Base-by-base conservation (phyloP, 2,888 invertebrate genomes). In the Tubulanus polymorphus region DNA sequence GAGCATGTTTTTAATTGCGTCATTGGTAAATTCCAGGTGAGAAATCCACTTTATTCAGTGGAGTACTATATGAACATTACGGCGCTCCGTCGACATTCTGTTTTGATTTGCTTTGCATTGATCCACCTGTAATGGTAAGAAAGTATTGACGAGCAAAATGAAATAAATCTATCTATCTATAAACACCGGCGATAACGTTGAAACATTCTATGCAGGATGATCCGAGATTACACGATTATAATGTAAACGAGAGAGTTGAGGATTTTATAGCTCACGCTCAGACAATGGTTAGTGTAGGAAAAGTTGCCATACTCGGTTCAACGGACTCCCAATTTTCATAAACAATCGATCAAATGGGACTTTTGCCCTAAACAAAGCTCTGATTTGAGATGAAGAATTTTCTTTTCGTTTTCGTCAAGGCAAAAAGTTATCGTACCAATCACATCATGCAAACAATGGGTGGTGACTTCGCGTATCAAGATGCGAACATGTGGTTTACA, bases 371-470 rank as follows among this genome's bases (percentile, higher is more conserved):
- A 32, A n/a, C 35, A 32, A 32, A 32, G 10, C 10, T 32, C n/a
- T n/a, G 35, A 32, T 12, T 32, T 10, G 10, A n/a, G n/a, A 32
- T 32, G 35, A 32, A 10, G 10, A 32, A 32, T 32, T 32, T 10
- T 41, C 41, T 41, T 8, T 41, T 32, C 23, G 6, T 20, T 20
- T 8, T 41, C 23, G 18, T 41, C 23, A 8, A 89, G 83, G 80
- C 85, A 0, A 69, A 73, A 15, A 62, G 68, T 51, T 78, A 69
- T 57, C 63, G 59, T 30, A 87, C 88, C 1, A 85, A 88, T 67
- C 88, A 93, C 73, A 82, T 91, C 0, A 74, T 84, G 68, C 81
- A 93, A 54, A 90, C 93, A 0, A 93, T 93, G 93, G 94, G 94
- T 0, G 88, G 88, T 29, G 93, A 94, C 80, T 94, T 94, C 73